Base-by-base conservation (phyloP, 2,113 vertebrate species). In the Lophura nycthemera region DNA sequence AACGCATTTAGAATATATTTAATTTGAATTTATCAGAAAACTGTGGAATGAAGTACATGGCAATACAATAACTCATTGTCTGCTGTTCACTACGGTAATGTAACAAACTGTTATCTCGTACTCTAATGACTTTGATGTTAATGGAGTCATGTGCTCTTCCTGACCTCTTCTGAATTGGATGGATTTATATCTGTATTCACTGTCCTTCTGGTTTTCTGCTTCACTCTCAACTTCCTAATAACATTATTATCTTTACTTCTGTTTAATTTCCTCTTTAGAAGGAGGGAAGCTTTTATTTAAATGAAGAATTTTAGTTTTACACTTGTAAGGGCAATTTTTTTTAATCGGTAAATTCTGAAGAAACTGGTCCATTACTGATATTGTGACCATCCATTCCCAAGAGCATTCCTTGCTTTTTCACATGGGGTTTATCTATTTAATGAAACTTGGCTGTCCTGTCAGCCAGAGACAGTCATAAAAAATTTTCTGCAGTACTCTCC, bases 121-220 rank as follows among this genome's bases (percentile, higher is more conserved):
- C 48, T 74, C 47, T 96, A 95, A 96, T 92, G 91, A 91, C 86
- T 96, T 94, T 89, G 74, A 86, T 95, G 92, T 95, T 95, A 97
- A 97, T 96, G 79, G 95, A 93, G 78, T 96, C 1, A 0, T 84
- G 77, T 1, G 21, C n/a, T 89, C 67, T 91, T 77, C 82, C 59
- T 96, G 91, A 96, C 93, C 96, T 96, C 93, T 95, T 90, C 91
- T 95, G 60, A 8, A 14, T n/a, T 91, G 91, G 56, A 50, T 71
- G 61, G 66, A 91, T 74, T 19, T 59, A 8, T 56, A 48, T 86
- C 74, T 67, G 57, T 36, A 92, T 88, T 80, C 16, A 2, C 54
- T 92, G 82, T 77, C 86, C 90, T 92, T 89, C 78, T 85, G 84
- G 30, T 71, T 90, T 94, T 86, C 67, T 89, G 57, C 40, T 90